phyloP scores from a whole-genome alignment of 2,113 vertebrate species.

The Ciconia boyciana region DNA sequence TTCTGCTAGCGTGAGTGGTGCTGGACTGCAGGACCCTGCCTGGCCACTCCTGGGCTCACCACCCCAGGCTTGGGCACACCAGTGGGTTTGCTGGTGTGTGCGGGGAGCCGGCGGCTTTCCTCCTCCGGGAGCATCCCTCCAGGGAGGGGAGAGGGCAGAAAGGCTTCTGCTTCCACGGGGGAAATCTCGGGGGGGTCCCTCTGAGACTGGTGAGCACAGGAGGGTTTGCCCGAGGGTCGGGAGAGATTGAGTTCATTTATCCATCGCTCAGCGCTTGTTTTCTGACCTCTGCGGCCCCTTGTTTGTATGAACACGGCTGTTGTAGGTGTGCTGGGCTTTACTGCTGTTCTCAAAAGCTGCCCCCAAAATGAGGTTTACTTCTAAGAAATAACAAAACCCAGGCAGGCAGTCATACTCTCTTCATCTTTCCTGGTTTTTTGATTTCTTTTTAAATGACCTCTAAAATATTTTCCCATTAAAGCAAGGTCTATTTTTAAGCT shows the following conservation, averaged over 20 bases:
- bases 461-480: constrained; percentile 52
- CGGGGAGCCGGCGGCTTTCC: background rate
- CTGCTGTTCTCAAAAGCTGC: background rate
- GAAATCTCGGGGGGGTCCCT: background rate
- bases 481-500: constrained; percentile 6
- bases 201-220: background rate
- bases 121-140: background rate
- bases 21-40: background rate
- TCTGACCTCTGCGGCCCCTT: background rate
- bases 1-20: accelerated
- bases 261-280: background rate
- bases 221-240: background rate
- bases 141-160: accelerated
- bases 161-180: background rate
- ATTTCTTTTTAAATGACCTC: constrained; percentile 7
- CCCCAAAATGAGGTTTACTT: background rate
- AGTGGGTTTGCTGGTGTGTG: accelerated
- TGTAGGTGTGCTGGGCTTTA: background rate
- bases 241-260: background rate
- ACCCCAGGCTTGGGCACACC: background rate
- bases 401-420: background rate
- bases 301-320: background rate
- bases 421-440: background rate
- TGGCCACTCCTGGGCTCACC: accelerated
- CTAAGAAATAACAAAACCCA: constrained; percentile 17